Evolutionary conservation across 2,888 invertebrate genomes (phyloP).

Genomic region (Adineta ricciae): DNA sequence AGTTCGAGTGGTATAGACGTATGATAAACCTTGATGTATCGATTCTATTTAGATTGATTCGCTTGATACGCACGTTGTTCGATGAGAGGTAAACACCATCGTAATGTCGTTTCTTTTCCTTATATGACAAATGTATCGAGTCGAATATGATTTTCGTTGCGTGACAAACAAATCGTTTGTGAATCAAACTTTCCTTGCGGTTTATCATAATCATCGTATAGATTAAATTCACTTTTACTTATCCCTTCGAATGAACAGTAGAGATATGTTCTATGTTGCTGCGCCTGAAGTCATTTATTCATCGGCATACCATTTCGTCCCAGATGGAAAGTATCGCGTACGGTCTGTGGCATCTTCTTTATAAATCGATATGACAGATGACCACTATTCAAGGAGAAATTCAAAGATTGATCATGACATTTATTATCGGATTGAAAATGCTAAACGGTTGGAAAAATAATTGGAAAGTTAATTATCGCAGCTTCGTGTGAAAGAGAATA

Average conservation of each 20-base stretch:
- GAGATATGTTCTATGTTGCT: not conserved
- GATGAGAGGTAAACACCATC: not conserved
- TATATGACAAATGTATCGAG: not conserved
- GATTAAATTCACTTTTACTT: not conserved
- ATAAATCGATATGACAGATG: not conserved
- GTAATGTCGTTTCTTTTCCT: not conserved
- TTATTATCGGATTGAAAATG: not conserved
- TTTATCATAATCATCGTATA: not conserved
- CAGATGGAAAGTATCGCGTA: not conserved
- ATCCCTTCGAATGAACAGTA: not conserved
- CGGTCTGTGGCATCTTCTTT: not conserved
- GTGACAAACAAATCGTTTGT: not conserved
- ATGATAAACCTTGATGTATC: no score
- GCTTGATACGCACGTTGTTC: not conserved
- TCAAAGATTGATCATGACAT: conserved; percentile 20
- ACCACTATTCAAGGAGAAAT: not conserved
- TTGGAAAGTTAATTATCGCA: not conserved
- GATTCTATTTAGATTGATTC: not conserved
- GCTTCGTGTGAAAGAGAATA: not conserved
- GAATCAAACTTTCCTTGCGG: not conserved
- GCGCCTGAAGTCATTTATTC: not conserved
- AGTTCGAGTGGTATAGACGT: no score
- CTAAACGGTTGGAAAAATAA: not conserved
- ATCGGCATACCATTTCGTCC: not conserved
- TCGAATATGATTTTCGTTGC: not conserved